Base-by-base conservation (phyloP, 2,888 invertebrate genomes). In the Sphinx pinastri region DNA sequence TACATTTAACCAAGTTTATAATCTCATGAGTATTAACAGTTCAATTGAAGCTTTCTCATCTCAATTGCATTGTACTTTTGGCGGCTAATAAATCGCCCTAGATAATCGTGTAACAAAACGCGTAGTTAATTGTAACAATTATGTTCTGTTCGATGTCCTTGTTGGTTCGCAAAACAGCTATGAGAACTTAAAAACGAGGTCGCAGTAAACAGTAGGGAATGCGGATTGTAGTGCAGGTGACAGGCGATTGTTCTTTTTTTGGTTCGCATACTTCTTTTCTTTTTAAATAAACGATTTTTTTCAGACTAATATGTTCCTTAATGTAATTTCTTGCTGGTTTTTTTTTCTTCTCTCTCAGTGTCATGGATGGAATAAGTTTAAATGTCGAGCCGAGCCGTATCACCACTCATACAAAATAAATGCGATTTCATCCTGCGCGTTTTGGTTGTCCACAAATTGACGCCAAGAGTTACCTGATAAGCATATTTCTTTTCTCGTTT, bases 151-250 rank as follows among this genome's bases (percentile, higher is more conserved):
- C 71, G 75, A 76, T 79, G 79, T 74, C 77, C 79, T 80, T 76
- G 75, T 74, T 76, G 72, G 74, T 79, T 74, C 71, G 73, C 74
- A 72, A 76, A 75, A 74, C 71, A 60, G 51, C 73, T 73, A 76
- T 80, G 81, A 75, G 81, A 81, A 79, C 76, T 74, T 75, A 67
- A 71, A 68, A 83, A 78, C 75, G 76, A 79, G 83, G 81, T 77
- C 81, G 75, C 69, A 72, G 66, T 74, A 25, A 60, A 16, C 63
- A 49, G 16, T 49, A 7, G 16, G 49, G 13, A 49, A n/a, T 45
- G 60, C 14, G n/a, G 16, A 57, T 13, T 63, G 19, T 47, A 19
- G n/a, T 45, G 47, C 14, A 16, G 11, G 16, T 12, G 16, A 63
- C 13, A 5, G 13, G 49, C 47, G 47, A 8, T 49, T 49, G 19